Evolutionary conservation across 2,888 invertebrate species (phyloP).

Genomic region (Enchytraeus crypticus): DNA sequence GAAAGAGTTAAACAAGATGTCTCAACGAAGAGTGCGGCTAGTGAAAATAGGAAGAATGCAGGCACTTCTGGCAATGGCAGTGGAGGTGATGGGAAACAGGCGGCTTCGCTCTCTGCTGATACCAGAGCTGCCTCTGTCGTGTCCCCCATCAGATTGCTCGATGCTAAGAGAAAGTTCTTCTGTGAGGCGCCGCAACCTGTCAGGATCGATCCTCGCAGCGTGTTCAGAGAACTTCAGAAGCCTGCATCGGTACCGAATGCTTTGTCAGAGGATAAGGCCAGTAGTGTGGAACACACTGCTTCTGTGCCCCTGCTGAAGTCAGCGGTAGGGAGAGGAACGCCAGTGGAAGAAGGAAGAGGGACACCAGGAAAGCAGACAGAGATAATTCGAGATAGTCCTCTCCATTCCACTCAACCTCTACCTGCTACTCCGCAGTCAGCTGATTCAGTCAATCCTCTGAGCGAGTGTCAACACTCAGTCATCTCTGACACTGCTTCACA

Average conservation of each 20-base stretch:
- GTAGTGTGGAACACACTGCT: too few species aligned
- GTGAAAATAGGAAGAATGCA: background rate
- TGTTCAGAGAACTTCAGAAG: slow-evolving; percentile 10
- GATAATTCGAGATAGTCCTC: too few species aligned
- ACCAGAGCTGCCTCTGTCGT: slow-evolving; percentile 5
- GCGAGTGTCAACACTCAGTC: too few species aligned
- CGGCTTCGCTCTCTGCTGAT: background rate
- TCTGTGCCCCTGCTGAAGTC: background rate
- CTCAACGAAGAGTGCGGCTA: background rate
- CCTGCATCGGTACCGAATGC: background rate
- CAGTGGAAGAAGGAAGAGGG: background rate
- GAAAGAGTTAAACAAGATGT: too few species aligned
- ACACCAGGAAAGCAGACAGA: too few species aligned
- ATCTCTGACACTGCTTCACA: background rate
- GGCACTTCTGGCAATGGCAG: background rate
- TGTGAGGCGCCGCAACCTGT: slow-evolving; percentile 26
- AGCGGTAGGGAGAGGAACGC: background rate
- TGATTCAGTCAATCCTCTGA: too few species aligned
- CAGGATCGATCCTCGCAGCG: slow-evolving; percentile 23
- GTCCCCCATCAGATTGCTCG: slow-evolving; percentile 16
- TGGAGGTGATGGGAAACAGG: background rate
- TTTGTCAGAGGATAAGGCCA: too few species aligned
- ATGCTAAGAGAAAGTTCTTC: slow-evolving; percentile 29
- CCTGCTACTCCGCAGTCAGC: background rate
- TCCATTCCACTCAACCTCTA: background rate